Percentiles rank a stretch among this genome's conserved stretches.
phyloP scores from a whole-genome alignment of 2,888 invertebrate genomes.

The Pandemis heparana region DNA sequence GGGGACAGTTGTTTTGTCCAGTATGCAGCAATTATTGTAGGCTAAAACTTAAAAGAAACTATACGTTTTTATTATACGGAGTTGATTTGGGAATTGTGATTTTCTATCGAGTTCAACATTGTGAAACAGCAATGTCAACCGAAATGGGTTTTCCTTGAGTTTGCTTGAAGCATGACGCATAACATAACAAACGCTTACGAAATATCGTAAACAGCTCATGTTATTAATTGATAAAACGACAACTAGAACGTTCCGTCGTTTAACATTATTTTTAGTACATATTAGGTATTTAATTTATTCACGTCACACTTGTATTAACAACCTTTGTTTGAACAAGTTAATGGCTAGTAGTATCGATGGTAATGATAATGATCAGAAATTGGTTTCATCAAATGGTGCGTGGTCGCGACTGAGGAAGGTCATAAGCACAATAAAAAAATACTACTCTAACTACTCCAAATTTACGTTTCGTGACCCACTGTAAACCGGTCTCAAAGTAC shows the following conservation, averaged over 20 bases:
- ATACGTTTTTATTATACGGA: no score
- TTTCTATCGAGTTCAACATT: neutral
- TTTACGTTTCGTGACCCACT: no score
- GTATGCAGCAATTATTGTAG: neutral
- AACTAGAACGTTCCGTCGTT: neutral
- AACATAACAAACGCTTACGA: neutral
- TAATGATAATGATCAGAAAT: neutral
- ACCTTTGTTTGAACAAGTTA: neutral
- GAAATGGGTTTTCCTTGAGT: constrained; percentile 1
- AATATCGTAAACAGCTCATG: constrained; percentile 8
- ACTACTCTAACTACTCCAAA: no score
- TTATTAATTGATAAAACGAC: neutral
- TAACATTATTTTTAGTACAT: no score
- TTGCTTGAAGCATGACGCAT: neutral
- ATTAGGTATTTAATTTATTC: neutral
- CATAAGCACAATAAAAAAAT: no score
- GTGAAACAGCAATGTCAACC: neutral
- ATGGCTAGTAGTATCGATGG: neutral
- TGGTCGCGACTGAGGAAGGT: no score
- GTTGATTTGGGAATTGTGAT: neutral
- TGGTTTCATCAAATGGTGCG: neutral
- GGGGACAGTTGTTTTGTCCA: no score
- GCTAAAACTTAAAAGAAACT: neutral
- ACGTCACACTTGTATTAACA: constrained; percentile 12
- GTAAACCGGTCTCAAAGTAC: neutral